Percentiles rank a stretch among this genome's conserved stretches.
Evolutionary conservation across 2,113 vertebrate species (phyloP).

Genomic region (Petrocephalus microphthalmus): DNA sequence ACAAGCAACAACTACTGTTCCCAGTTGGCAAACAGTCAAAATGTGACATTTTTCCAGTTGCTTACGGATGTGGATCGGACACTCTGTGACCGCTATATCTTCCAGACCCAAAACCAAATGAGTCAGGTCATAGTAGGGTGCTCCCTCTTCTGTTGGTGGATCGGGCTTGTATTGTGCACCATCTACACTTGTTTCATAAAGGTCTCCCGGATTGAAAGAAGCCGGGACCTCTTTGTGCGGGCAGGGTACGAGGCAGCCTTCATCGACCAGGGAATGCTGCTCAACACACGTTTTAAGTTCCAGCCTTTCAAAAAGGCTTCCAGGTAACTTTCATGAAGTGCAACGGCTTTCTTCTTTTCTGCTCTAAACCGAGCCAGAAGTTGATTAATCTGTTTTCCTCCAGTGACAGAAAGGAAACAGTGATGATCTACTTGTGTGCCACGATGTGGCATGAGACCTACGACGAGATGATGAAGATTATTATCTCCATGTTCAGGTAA

Average conservation of each 20-base stretch:
- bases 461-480: slow-evolving; percentile 71
- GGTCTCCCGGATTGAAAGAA: slow-evolving; percentile 40
- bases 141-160: slow-evolving; percentile 30
- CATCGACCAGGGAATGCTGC: slow-evolving; percentile 47
- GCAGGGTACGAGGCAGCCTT: slow-evolving; percentile 41
- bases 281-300: slow-evolving; percentile 50
- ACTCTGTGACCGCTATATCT: slow-evolving; percentile 14
- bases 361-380: neutral
- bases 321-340: slow-evolving; percentile 30
- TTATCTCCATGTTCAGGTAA: slow-evolving; percentile 72
- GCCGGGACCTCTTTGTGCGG: slow-evolving; percentile 38
- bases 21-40: neutral
- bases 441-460: slow-evolving; percentile 76
- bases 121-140: slow-evolving; percentile 15
- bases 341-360: neutral
- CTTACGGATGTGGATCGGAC: slow-evolving; percentile 15
- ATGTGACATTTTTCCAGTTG: neutral
- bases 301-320: slow-evolving; percentile 14
- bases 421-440: slow-evolving; percentile 65
- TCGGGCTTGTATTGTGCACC: slow-evolving; percentile 36
- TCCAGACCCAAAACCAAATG: neutral
- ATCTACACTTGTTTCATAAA: slow-evolving; percentile 34
- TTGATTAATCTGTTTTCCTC: neutral
- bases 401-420: slow-evolving; percentile 15
- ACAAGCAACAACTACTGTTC: slow-evolving; percentile 41